Evolutionary conservation across 2,888 invertebrate genomes (phyloP).

Genomic region (Crioceris asparagi): DNA sequence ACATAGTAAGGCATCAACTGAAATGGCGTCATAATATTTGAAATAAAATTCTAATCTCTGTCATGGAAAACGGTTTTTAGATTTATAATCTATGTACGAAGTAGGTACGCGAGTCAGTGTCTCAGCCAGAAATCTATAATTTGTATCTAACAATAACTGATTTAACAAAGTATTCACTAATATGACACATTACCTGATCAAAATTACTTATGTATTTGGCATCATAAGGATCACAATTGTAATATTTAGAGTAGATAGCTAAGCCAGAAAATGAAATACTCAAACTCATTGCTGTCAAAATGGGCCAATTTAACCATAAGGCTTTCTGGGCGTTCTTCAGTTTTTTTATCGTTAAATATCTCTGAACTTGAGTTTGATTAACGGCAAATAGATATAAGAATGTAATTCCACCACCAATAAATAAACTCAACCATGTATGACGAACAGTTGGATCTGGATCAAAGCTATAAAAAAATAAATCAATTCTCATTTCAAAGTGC

Average conservation of each 20-base stretch:
- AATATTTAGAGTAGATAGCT: conserved; percentile 75
- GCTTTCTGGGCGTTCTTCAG: conserved; percentile 60
- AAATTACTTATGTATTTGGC: conserved; percentile 49
- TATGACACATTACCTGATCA: too few relatives aligned
- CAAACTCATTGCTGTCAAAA: conserved; percentile 60
- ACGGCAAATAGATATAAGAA: conserved; percentile 77
- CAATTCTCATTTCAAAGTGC: too few relatives aligned
- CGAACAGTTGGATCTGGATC: conserved; percentile 70
- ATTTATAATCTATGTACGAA: too few relatives aligned
- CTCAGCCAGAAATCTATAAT: too few relatives aligned
- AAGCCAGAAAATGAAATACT: conserved; percentile 62
- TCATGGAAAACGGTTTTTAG: too few relatives aligned
- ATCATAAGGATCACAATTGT: conserved; percentile 67
- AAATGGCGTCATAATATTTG: too few relatives aligned
- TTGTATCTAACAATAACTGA: too few relatives aligned
- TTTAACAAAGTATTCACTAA: too few relatives aligned
- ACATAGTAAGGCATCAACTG: conserved; percentile 67
- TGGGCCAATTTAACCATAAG: conserved; percentile 73
- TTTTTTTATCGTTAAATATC: conserved; percentile 59
- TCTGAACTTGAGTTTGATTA: conserved; percentile 76
- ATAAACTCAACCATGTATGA: conserved; percentile 73
- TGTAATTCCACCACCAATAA: conserved; percentile 71
- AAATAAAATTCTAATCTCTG: too few relatives aligned
- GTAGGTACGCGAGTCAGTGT: too few relatives aligned
- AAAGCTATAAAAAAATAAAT: conserved; percentile 52